Percentiles rank a stretch among this genome's conserved stretches.
phyloP scores from a whole-genome alignment of 2,797 vertebrate species.

The Sebastes iracundus region DNA sequence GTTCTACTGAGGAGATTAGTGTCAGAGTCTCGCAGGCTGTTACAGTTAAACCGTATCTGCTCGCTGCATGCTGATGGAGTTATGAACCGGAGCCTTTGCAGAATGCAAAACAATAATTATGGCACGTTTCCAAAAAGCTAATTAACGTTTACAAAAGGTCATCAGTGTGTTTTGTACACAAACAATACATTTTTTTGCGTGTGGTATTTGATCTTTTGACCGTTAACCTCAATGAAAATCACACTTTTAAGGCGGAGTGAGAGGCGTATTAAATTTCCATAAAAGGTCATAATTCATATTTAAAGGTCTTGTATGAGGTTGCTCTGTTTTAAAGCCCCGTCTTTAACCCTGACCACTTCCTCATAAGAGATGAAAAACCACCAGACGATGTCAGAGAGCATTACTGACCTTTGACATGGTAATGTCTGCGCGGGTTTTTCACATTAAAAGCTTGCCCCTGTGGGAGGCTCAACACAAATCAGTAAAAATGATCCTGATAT shows the following conservation, averaged over 20 bases:
- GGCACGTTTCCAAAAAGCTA: background rate
- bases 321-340: background rate
- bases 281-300: background rate
- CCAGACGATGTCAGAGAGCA: background rate
- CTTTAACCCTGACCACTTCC: slow-evolving; percentile 13
- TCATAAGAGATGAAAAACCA: background rate
- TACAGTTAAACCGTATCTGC: slow-evolving; percentile 26
- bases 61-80: background rate
- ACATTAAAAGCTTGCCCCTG: background rate
- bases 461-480: background rate
- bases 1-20: slow-evolving; percentile 39
- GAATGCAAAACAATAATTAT: background rate
- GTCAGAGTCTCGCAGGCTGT: slow-evolving; percentile 34
- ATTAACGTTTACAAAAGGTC: slow-evolving; percentile 16
- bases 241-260: background rate
- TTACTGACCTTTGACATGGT: slow-evolving; percentile 13
- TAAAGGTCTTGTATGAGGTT: background rate
- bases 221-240: background rate
- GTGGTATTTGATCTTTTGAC: background rate
- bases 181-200: background rate
- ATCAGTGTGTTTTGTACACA: background rate
- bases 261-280: background rate
- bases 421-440: background rate
- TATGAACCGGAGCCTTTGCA: background rate
- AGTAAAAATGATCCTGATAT: background rate